A percentile compares a stretch with the other conserved stretches of the same genome.
Evolutionary conservation across 2,888 invertebrate species (phyloP).

Genomic region (Cheilosia variabilis): DNA sequence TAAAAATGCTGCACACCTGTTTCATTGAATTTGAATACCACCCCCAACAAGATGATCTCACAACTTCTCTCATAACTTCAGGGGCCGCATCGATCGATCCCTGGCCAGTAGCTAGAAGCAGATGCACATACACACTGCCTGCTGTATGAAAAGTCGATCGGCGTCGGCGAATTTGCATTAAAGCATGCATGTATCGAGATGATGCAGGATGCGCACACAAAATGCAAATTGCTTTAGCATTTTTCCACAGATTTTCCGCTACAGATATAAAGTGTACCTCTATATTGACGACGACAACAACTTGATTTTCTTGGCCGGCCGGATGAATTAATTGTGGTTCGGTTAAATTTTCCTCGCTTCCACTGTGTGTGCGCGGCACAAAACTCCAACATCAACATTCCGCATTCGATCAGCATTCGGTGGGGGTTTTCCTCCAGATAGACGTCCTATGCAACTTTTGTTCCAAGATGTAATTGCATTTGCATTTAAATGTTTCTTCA

Average conservation of each 20-base stretch:
- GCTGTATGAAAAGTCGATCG: conserved; percentile 42
- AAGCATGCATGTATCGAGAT: conserved; percentile 68
- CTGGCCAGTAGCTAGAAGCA: conserved; percentile 2
- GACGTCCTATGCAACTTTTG: conserved; percentile 49
- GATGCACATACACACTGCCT: conserved; percentile 23
- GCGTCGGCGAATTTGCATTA: conserved; percentile 66
- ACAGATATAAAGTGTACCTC: conserved; percentile 41
- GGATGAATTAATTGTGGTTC: conserved; percentile 75
- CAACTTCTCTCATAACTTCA: conserved; percentile 61
- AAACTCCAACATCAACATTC: conserved; percentile 55
- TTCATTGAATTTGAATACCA: conserved; percentile 42
- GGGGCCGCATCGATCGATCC: conserved; percentile 56
- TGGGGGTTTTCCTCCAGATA: conserved; percentile 45
- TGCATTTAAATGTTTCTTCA: conserved; percentile 67
- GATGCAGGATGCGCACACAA: conserved; percentile 74
- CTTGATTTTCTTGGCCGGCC: conserved; percentile 72
- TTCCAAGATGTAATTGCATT: conserved; percentile 65
- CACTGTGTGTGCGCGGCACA: conserved; percentile 33
- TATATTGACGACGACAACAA: conserved; percentile 69
- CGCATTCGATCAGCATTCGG: conserved; percentile 46
- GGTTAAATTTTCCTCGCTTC: conserved; percentile 64
- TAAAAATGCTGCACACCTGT: conserved; percentile 11
- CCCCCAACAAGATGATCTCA: conserved; percentile 16
- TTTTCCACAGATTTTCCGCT: conserved; percentile 64
- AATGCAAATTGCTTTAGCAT: conserved; percentile 70